Base-by-base conservation (phyloP, 2,797 vertebrate genomes). In the Myiothlypis chrysogaster region DNA sequence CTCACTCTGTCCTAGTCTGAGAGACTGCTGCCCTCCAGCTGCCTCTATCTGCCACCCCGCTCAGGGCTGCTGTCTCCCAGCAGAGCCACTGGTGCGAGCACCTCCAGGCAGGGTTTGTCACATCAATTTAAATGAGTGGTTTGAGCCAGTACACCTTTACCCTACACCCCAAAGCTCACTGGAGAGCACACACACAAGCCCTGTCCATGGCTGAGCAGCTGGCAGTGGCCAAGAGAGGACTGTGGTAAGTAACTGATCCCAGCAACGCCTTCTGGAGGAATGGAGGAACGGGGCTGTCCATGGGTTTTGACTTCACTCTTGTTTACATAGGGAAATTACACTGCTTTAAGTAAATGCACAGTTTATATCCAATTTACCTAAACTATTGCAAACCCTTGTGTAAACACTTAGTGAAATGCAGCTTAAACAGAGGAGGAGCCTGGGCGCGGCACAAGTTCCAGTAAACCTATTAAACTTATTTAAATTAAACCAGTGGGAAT, bases 1-100 rank as follows among this genome's bases (percentile, higher is more conserved):
- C 56, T 91, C 20, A 4, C 39, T 44, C 24, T 39, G 52, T 37
- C 41, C 61, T n/a, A 55, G 37, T 10, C 61, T 35, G 79, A 46
- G 72, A 53, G 73, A 63, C 18, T 84, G 57, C 89, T 94, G 82
- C 79, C 87, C 84, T 94, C 64, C 94, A 68, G 91, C 84, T 87
- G 87, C 83, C 69, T 84, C 56, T 19, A 1, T 23, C 56, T 63
- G 75, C 83, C 49, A 49, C 68, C 82, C 84, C 0, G 13, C 80
- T 47, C 53, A 41, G 72, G 59, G 76, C 41, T 76, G 87, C 78
- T 27, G 11, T 3, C 39, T 32, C 14, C 24, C 57, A 30, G 70
- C 46, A 44, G 32, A 86, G 64, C 63, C 0, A 1, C 47, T 0
- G 0, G 3, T 20, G 23, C 8, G 34, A 87, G 56, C 0, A 0